Percentiles rank a stretch among this genome's conserved stretches.
These are phyloP conservation scores for Chouioia cunea DNA, from an alignment of 2,888 invertebrate genomes.

Conservation along the genomic window DNA sequence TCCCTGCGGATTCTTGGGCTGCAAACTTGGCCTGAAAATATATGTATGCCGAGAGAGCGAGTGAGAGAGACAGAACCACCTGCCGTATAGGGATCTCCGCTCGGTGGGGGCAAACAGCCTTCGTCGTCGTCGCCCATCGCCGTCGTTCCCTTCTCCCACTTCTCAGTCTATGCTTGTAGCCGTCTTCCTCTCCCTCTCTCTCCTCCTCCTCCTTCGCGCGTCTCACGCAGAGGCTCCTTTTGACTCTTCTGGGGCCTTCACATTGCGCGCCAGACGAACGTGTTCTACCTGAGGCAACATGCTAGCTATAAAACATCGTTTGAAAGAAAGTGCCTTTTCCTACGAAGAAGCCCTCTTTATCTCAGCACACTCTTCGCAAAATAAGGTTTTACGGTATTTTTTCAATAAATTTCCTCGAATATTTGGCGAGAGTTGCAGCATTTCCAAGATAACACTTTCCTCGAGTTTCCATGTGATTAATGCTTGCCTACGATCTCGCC, in stretches of 20 bases:
- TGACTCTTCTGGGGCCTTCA: slow-evolving; percentile 24
- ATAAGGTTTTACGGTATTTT: no score
- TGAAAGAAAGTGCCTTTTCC: no score
- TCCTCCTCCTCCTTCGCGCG: background rate
- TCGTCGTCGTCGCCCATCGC: slow-evolving; percentile 47
- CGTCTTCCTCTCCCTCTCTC: slow-evolving; percentile 19
- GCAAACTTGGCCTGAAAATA: slow-evolving; percentile 55
- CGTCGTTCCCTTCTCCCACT: slow-evolving; percentile 37
- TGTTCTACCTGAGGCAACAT: no score
- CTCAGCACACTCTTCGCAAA: no score
- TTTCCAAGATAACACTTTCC: no score
- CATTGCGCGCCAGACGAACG: slow-evolving; percentile 7
- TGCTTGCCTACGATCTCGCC: no score
- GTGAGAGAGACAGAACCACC: slow-evolving; percentile 62
- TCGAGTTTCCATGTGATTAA: no score
- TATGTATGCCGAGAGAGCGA: slow-evolving; percentile 29
- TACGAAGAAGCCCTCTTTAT: no score
- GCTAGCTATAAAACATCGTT: no score
- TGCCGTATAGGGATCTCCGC: slow-evolving; percentile 61
- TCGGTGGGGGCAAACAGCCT: slow-evolving; percentile 58
- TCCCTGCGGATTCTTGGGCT: slow-evolving; percentile 56
- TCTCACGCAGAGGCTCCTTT: background rate
- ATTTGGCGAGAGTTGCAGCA: no score
- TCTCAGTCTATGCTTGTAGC: slow-evolving; percentile 23
- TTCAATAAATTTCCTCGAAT: no score